These are phyloP conservation scores for Adelges cooleyi DNA, from an alignment of 1,140 invertebrate species.

Conservation along the genomic window DNA sequence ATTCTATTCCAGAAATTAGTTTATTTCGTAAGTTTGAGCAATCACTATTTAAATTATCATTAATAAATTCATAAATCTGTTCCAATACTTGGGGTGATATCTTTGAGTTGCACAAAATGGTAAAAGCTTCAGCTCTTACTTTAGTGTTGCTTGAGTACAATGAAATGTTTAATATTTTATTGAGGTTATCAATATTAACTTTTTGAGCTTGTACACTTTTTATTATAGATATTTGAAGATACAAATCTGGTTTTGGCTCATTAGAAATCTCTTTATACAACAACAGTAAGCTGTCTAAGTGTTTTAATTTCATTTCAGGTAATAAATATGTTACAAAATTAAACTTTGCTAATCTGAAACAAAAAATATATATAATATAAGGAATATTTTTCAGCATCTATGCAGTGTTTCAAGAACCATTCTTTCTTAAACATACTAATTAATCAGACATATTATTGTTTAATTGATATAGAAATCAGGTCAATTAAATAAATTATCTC, in stretches of 20 bases:
- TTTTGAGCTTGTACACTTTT: slow-evolving; percentile 10
- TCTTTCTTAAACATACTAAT: too few species aligned
- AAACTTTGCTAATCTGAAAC: slow-evolving; percentile 31
- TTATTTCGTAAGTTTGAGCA: not conserved
- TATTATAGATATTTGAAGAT: slow-evolving; percentile 9
- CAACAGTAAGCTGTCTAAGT: slow-evolving; percentile 13
- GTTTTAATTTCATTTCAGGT: slow-evolving; percentile 31
- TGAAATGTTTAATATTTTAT: not conserved
- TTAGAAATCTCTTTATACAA: slow-evolving; percentile 17
- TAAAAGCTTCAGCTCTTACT: slow-evolving; percentile 5
- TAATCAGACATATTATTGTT: too few species aligned
- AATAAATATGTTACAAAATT: slow-evolving; percentile 35
- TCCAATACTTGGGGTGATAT: not conserved
- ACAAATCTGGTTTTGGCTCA: not conserved
- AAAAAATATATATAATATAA: too few species aligned
- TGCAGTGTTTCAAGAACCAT: too few species aligned
- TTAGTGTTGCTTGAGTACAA: not conserved
- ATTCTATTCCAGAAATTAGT: not conserved
- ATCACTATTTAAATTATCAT: slow-evolving; percentile 12
- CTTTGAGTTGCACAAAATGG: not conserved
- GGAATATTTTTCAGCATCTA: too few species aligned
- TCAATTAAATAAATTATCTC: too few species aligned
- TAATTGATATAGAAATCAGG: too few species aligned
- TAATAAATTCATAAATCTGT: slow-evolving; percentile 3
- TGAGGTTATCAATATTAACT: not conserved